Conservation (phyloP, 1,140 invertebrate species). For the Monochamus saltuarius region DNA sequence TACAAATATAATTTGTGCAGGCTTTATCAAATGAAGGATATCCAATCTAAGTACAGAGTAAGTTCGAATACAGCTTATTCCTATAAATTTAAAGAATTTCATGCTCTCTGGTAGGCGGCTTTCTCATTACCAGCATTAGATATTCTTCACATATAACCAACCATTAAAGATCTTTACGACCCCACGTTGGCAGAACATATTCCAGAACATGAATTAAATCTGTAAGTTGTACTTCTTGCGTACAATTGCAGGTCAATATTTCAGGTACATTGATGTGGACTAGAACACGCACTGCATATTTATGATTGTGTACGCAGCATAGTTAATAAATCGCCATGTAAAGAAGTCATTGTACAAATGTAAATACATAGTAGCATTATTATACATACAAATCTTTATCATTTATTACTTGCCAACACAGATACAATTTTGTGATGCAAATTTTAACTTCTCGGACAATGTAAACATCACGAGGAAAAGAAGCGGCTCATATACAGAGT, state of each 20-base stretch:
- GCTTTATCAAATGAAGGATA: too few species aligned
- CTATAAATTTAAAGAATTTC: too few species aligned
- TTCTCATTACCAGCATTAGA: neutral
- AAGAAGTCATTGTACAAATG: slow-evolving; percentile 40
- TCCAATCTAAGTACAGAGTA: too few species aligned
- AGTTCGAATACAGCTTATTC: too few species aligned
- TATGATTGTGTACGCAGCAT: slow-evolving; percentile 17
- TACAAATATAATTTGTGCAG: too few species aligned
- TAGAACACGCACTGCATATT: slow-evolving; percentile 15
- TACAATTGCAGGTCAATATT: slow-evolving; percentile 16
- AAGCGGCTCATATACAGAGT: slow-evolving; percentile 24
- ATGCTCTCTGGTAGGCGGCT: neutral
- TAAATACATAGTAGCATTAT: slow-evolving; percentile 37
- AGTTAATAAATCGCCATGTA: slow-evolving; percentile 37
- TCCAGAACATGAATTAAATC: slow-evolving; percentile 18
- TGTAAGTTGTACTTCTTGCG: neutral
- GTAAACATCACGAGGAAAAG: slow-evolving; percentile 31
- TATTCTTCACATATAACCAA: neutral
- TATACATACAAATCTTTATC: slow-evolving; percentile 37
- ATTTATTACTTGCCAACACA: slow-evolving; percentile 8
- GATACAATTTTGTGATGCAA: slow-evolving; percentile 34
- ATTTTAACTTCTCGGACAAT: slow-evolving; percentile 28
- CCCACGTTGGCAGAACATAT: neutral
- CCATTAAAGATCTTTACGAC: slow-evolving; percentile 9
- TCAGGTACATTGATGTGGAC: slow-evolving; percentile 19